Conservation (phyloP, 1,140 invertebrate genomes). For the Ridgeia piscesae region DNA sequence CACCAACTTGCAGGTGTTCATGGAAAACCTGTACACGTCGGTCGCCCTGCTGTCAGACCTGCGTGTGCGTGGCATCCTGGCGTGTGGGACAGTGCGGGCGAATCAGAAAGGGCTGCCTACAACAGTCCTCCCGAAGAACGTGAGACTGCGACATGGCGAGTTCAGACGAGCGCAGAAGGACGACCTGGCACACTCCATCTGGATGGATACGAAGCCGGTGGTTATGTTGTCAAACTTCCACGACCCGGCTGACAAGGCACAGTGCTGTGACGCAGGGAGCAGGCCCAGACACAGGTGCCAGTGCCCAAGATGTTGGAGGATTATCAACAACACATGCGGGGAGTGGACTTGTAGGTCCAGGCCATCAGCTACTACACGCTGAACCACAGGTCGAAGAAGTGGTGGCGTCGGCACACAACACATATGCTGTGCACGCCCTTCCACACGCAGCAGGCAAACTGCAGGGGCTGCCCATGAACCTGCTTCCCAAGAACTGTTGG, state of each 20-base stretch:
- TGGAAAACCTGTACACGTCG: too few relatives aligned
- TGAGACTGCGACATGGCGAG: not conserved
- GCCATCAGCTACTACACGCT: not conserved
- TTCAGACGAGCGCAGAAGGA: not conserved
- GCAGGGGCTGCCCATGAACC: too few relatives aligned
- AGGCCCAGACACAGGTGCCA: not conserved
- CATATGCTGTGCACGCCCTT: not conserved
- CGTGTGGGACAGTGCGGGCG: constrained; percentile 7
- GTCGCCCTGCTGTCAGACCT: too few relatives aligned
- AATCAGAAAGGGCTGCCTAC: not conserved
- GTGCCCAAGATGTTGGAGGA: not conserved
- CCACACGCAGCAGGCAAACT: too few relatives aligned
- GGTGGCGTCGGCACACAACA: constrained; percentile 8
- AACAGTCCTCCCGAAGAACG: not conserved
- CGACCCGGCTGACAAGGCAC: not conserved
- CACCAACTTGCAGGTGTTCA: too few relatives aligned
- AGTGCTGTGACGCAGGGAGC: not conserved
- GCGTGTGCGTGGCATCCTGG: too few relatives aligned
- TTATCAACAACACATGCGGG: constrained; percentile 7
- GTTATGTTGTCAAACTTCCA: not conserved
- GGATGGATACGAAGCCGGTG: constrained; percentile 17
- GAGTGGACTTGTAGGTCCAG: not conserved
- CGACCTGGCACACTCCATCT: constrained; percentile 6
- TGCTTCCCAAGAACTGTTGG: too few relatives aligned
- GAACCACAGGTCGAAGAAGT: constrained; percentile 16